These are phyloP conservation scores for Julus scanicus DNA, from an alignment of 2,888 invertebrate species.

Conservation along the genomic window DNA sequence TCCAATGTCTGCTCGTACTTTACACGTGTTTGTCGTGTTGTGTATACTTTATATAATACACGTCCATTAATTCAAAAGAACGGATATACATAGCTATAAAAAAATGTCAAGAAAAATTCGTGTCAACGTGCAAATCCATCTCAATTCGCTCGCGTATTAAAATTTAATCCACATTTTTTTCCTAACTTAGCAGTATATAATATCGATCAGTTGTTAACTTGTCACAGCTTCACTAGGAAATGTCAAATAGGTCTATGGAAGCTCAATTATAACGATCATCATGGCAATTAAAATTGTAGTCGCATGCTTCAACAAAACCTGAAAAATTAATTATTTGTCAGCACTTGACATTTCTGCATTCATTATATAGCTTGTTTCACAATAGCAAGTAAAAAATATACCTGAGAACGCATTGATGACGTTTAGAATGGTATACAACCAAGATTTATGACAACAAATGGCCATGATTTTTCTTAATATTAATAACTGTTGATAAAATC, in stretches of 20 bases:
- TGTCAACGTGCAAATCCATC: not conserved
- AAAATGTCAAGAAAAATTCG: not conserved
- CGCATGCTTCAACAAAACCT: conserved; percentile 2
- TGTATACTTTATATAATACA: no score
- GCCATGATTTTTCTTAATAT: no score
- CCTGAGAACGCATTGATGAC: no score
- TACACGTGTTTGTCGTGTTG: no score
- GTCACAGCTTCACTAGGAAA: not conserved
- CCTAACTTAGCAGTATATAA: not conserved
- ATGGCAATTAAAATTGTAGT: conserved; percentile 19
- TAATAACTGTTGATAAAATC: no score
- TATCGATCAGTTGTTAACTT: conserved; percentile 33
- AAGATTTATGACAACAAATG: not conserved
- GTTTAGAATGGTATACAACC: not conserved
- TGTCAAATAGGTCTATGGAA: not conserved
- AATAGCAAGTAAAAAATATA: not conserved
- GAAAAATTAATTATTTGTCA: conserved; percentile 25
- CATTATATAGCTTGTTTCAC: not conserved
- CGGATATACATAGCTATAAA: not conserved
- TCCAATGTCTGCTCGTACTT: no score
- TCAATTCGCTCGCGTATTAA: not conserved
- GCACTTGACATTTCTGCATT: not conserved
- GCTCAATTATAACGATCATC: conserved; percentile 17
- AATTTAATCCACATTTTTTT: not conserved
- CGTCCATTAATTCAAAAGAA: not conserved